Evolutionary conservation across 1,140 invertebrate genomes (phyloP), one percentile per base, ranked within the genome.

Genomic region (Drosophila ficusphila): DNA sequence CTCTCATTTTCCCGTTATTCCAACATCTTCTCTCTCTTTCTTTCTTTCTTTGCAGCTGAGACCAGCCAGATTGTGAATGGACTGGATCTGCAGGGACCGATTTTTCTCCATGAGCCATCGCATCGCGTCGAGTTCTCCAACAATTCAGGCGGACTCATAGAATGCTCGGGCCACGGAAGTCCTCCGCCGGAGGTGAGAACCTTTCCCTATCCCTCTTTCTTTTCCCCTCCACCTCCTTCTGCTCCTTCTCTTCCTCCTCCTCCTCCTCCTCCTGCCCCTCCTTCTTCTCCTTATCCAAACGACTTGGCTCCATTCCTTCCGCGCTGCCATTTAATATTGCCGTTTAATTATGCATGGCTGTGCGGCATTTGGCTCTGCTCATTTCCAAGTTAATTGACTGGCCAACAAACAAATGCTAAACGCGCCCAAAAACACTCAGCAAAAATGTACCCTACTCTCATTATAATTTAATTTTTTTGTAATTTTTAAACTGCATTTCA

Each of bases 121-220:
- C 95, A 95, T 78, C 94, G 94, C 67, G 93, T 97, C 34, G 96
- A 97, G 86, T 97, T 97, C 92, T 96, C 96, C 70, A 97, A 97
- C 92, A 95, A 96, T 91, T 95, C 95, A 8, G 96, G 96, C 3
- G 94, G 94, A 8, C 93, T 94, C 76, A 94, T 97, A 69, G 96
- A 96, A 91, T 97, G 97, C 82, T 94, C 95, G 29, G 96, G 96
- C 3, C 94, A 95, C 77, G 96, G 96, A 38, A 95, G 94, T 90
- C 96, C 96, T 33, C 92, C 94, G 76, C 95, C 95, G 34, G 92
- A 93, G 90, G 93, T 94, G 90, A 75, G 76, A 71, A 48, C 23
- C 46, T n/a, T n/a, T n/a, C n/a, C n/a, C n/a, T n/a, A n/a, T n/a
- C n/a, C n/a, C n/a, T n/a, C n/a, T n/a, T n/a, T n/a, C n/a, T n/a